Evolutionary conservation across 2,888 invertebrate species (phyloP).

Genomic region (Deroplatys truncata): DNA sequence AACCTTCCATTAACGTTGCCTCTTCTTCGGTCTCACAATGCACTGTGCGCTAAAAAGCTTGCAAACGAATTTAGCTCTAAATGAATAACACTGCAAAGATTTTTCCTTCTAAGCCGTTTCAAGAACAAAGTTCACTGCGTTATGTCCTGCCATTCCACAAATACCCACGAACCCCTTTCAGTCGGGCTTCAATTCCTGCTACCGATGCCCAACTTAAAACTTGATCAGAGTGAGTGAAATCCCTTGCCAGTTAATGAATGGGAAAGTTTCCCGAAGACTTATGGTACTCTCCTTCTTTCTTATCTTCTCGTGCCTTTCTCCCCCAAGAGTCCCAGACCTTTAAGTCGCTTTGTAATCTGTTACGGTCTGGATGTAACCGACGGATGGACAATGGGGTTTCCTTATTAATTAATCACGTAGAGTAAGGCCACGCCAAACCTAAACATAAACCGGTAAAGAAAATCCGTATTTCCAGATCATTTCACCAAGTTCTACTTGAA

Average conservation of each 20-base stretch:
- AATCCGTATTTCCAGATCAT: conserved; percentile 20
- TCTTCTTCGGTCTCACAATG: no score
- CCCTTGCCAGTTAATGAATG: conserved; percentile 18
- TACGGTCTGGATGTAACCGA: conserved; percentile 17
- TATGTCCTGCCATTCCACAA: no score
- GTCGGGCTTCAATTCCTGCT: no score
- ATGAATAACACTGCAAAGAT: no score
- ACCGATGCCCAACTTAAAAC: not conserved
- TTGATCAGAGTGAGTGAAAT: conserved; percentile 13
- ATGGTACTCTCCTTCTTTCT: not conserved
- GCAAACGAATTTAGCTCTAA: no score
- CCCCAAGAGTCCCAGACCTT: no score
- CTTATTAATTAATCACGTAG: conserved; percentile 22
- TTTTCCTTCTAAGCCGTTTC: no score
- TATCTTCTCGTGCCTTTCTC: not conserved
- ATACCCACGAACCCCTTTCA: no score
- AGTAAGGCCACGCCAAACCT: not conserved
- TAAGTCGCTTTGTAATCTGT: not conserved
- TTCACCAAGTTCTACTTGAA: conserved; percentile 18
- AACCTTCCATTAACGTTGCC: no score
- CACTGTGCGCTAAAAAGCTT: no score
- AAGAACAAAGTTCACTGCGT: no score
- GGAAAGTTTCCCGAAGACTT: conserved; percentile 15
- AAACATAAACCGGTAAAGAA: conserved; percentile 9
- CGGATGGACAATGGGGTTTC: not conserved